A percentile compares a stretch with the other conserved stretches of the same genome.
phyloP scores from a whole-genome alignment of 2,888 invertebrate genomes.

The Mesoligia furuncula region DNA sequence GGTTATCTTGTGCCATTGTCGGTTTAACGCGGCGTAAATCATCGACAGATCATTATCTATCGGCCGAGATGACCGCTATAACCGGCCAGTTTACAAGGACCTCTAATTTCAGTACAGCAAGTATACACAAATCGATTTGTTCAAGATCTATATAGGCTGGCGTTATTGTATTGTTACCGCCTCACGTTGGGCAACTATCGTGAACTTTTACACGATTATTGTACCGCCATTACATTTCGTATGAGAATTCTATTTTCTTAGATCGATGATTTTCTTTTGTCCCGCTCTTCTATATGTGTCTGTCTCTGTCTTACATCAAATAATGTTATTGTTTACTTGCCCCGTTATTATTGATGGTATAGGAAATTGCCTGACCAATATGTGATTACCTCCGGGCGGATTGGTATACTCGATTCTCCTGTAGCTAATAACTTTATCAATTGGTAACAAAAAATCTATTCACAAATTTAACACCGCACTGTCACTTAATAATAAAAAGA shows the following conservation, averaged over 20 bases:
- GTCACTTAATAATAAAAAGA: slow-evolving; percentile 35
- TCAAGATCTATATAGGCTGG: slow-evolving; percentile 75
- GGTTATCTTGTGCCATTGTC: slow-evolving; percentile 86
- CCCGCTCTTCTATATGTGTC: slow-evolving; percentile 70
- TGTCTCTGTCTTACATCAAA: slow-evolving; percentile 79
- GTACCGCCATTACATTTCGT: slow-evolving; percentile 87
- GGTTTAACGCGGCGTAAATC: slow-evolving; percentile 88
- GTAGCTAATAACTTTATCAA: slow-evolving; percentile 70
- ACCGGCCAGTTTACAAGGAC: slow-evolving; percentile 74
- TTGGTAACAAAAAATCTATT: slow-evolving; percentile 27
- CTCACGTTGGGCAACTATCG: slow-evolving; percentile 86
- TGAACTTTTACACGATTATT: slow-evolving; percentile 90
- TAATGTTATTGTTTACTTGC: slow-evolving; percentile 88
- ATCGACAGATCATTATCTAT: slow-evolving; percentile 89
- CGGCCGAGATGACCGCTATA: slow-evolving; percentile 82
- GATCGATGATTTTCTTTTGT: slow-evolving; percentile 80
- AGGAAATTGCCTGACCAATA: slow-evolving; percentile 83
- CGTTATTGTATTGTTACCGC: slow-evolving; percentile 81
- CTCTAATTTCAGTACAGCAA: slow-evolving; percentile 70
- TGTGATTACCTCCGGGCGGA: slow-evolving; percentile 76
- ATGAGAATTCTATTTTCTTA: slow-evolving; percentile 90
- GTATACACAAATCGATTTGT: slow-evolving; percentile 77
- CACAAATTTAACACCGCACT: slow-evolving; percentile 52
- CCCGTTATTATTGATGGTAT: slow-evolving; percentile 84
- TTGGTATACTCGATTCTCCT: slow-evolving; percentile 53